Evolutionary conservation across 2,888 invertebrate species (phyloP), one percentile per base, ranked within the genome.

Genomic region (Scotopteryx bipunctaria): DNA sequence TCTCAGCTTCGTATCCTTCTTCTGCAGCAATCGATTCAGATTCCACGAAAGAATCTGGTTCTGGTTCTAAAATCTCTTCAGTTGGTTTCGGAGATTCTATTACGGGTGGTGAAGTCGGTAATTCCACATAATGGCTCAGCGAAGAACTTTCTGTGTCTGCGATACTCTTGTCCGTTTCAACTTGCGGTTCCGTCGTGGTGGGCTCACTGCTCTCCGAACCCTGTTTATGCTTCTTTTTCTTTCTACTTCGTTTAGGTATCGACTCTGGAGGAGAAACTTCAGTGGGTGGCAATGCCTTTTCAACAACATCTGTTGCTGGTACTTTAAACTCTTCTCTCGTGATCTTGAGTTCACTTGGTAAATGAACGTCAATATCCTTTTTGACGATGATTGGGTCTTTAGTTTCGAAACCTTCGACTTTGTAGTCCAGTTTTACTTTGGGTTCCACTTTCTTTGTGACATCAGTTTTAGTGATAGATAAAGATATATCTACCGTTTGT

Each of bases 1-100:
- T 92, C 67, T 94, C 95, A 5, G 94, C 92, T 73, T 95, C 95
- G 69, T 95, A 95, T n/a, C 95, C 95, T 55, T 89, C 89, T 70
- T 93, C 94, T 73, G 91, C 91, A 35, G 88, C 81, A 25, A 78
- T 69, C 27, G 78, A 75, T 40, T 85, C 82, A 44, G 87, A 87
- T 46, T 91, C 91, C 16, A 80, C 64, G 59, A 91, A 87, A 5
- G 92, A 89, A 51, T 77, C 69, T 5, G 88, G 90, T 31, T 90
- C 86, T 16, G 71, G 67, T 41, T 66, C 55, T 17, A 69, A 48
- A 40, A 66, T 15, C 3, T 71, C 71, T 53, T 73, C 64, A 16
- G 82, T 76, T 38, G 86, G 87, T 61, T 85, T 84, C 11, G 86
- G 86, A 14, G 93, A 85, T 46, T 86, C 85, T 8, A 71, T 83